Conservation (phyloP, 2,113 vertebrate genomes). For the Elaphurus davidianus region DNA sequence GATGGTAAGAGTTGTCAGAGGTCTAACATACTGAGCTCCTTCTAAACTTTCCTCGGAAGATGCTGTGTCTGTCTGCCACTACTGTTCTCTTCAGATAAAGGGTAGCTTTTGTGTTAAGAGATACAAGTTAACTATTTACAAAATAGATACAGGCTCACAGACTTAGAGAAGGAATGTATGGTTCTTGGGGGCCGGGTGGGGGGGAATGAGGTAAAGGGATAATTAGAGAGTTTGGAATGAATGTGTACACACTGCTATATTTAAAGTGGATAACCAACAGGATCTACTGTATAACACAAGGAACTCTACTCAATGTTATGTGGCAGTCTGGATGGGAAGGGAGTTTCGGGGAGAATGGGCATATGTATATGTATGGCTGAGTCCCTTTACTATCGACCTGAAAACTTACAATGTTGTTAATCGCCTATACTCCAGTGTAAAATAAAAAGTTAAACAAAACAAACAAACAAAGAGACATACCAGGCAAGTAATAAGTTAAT, state of each 20-base stretch:
- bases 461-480: background rate
- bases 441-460: background rate
- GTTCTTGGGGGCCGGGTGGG: rapidly evolving
- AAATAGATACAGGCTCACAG: background rate
- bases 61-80: background rate
- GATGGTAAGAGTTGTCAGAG: background rate
- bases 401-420: background rate
- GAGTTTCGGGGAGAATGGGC: background rate
- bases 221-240: background rate
- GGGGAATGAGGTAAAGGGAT: background rate
- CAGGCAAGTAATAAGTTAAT: background rate
- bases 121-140: background rate
- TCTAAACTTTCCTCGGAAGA: background rate
- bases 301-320: background rate
- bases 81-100: background rate
- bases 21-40: background rate
- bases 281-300: background rate
- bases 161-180: background rate
- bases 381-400: background rate
- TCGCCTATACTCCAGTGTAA: background rate
- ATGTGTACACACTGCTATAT: background rate
- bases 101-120: background rate
- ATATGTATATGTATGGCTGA: background rate
- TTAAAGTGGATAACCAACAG: background rate
- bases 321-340: background rate